Conservation (phyloP, 2,888 invertebrate genomes). For the Hypsopygia costalis region DNA sequence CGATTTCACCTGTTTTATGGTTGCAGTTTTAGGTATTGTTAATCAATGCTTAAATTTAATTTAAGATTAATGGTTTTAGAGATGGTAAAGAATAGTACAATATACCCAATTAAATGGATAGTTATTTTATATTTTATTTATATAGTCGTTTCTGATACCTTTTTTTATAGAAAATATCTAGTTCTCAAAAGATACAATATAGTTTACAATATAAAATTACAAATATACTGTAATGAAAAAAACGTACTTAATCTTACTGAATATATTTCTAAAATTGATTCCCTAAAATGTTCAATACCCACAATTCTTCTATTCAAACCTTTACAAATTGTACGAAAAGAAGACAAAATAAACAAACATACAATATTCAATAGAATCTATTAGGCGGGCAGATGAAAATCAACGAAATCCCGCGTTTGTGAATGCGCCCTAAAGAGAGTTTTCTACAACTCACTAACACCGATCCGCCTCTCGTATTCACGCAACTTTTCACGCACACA, state of each 20-base stretch:
- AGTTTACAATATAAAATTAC: too few species aligned
- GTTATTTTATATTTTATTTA: too few species aligned
- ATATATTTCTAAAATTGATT: too few species aligned
- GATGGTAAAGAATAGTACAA: too few species aligned
- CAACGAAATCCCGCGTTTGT: slow-evolving; percentile 61
- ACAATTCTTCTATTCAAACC: background rate
- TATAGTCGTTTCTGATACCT: too few species aligned
- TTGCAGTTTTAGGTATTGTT: slow-evolving; percentile 5
- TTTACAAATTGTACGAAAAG: background rate
- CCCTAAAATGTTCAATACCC: too few species aligned
- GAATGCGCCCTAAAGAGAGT: slow-evolving; percentile 72
- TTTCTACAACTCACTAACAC: slow-evolving; percentile 78
- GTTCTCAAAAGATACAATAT: too few species aligned
- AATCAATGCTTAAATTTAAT: background rate
- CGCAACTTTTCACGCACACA: slow-evolving; percentile 75
- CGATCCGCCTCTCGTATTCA: slow-evolving; percentile 57
- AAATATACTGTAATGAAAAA: too few species aligned
- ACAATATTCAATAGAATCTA: slow-evolving; percentile 45
- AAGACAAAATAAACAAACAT: slow-evolving; percentile 11
- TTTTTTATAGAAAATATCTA: too few species aligned
- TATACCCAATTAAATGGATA: too few species aligned
- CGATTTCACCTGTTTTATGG: slow-evolving; percentile 15
- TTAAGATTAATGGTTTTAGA: background rate
- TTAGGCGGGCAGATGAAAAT: slow-evolving; percentile 41
- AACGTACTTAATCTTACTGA: too few species aligned